Evolutionary conservation across 35 echinoderm and acorn worm genomes (phyloP).

Genomic region (Lytechinus pictus): DNA sequence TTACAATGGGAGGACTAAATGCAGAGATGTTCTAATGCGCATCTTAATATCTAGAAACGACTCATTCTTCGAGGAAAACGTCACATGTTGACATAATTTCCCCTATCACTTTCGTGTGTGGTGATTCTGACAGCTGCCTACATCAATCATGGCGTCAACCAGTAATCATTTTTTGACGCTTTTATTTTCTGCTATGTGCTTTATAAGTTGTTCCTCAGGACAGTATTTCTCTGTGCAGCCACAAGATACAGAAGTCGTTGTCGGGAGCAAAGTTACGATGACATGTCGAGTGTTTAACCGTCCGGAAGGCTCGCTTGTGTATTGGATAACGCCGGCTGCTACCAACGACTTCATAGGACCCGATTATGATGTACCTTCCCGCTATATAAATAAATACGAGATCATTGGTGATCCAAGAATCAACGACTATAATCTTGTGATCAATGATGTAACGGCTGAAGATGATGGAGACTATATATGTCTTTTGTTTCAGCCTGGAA

Average conservation of each 20-base stretch:
- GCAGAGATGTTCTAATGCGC: neutral
- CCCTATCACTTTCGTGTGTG: neutral
- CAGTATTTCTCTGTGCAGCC: slow-evolving; percentile 40
- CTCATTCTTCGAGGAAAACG: neutral
- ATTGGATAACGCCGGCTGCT: neutral
- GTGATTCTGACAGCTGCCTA: neutral
- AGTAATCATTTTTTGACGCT: neutral
- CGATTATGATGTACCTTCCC: neutral
- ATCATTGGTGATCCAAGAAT: slow-evolving; percentile 13
- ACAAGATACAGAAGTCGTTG: slow-evolving; percentile 18
- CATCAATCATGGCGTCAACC: neutral
- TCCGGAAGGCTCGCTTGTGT: neutral
- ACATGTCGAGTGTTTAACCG: slow-evolving; percentile 24
- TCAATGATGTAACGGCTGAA: neutral
- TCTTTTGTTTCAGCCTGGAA: neutral
- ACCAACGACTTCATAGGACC: slow-evolving; percentile 5
- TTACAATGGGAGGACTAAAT: neutral
- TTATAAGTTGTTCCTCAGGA: neutral
- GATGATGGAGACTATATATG: slow-evolving; percentile 12
- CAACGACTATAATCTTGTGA: slow-evolving; percentile 34
- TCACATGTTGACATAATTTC: neutral
- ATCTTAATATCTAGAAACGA: neutral
- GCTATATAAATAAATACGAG: neutral
- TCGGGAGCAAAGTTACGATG: neutral
- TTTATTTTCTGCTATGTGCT: neutral